Evolutionary conservation across 2,113 vertebrate genomes (phyloP), one percentile per base, ranked within the genome.

Genomic region (Oryzias woworae): DNA sequence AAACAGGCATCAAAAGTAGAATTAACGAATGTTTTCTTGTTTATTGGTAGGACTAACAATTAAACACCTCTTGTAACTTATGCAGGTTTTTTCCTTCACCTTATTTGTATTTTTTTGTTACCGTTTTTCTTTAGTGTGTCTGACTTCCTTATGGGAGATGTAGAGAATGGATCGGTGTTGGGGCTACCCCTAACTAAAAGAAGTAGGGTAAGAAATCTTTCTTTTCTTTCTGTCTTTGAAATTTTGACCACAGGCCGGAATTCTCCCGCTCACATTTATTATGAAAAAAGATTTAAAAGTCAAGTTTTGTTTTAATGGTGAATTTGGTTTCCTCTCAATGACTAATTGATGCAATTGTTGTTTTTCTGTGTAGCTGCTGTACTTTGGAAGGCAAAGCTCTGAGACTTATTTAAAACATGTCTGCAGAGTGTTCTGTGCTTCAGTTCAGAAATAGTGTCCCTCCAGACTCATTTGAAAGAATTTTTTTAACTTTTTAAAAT

Each of bases 121-220:
- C 1, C 3, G 7, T 70, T 74, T 73, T 47, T 53, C 62, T 86
- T 62, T 91, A 99, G 97, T 83, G 94, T 99, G 90, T 98, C 97
- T 90, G 95, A 96, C 88, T 96, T 98, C 94, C 95, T 99, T 94
- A 99, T 99, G 97, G 96, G 96, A 94, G 97, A 98, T 95, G 94
- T 96, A 94, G 94, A 96, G 91, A 96, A 90, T 91, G 94, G 94
- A 83, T 94, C 95, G 41, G 92, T 94, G 86, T 69, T 96, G 90
- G 94, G 94, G 87, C 92, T 95, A 75, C 92, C 94, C 92, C 91
- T 94, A 86, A 95, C 95, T 86, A 92, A 83, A 64, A 94, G 93
- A 87, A 96, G 91, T 88, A 94, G 92, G 92, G 97, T 99, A 93
- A 80, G 94, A 60, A 56, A 71, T 59, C 10, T 36, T 36, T 36